Evolutionary conservation across 53 echinoderm and acorn worm genomes (phyloP).

Genomic region (Zoroaster sp.): DNA sequence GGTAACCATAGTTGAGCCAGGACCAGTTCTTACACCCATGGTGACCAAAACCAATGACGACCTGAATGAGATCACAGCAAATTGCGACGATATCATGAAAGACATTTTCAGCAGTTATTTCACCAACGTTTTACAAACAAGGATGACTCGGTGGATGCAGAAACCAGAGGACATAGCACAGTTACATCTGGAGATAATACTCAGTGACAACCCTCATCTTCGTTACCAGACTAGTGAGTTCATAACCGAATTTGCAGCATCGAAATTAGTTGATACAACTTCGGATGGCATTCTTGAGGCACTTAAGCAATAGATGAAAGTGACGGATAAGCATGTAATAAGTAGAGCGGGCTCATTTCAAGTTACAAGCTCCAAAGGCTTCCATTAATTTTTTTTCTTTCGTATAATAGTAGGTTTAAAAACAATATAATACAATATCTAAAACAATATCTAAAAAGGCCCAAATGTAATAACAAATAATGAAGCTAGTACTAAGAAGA

Average conservation of each 20-base stretch:
- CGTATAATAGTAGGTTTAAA: too few relatives aligned
- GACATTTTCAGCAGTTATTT: neutral
- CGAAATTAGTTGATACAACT: neutral
- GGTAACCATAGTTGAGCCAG: constrained; percentile 5
- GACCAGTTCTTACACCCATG: neutral
- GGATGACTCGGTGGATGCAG: neutral
- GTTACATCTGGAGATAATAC: neutral
- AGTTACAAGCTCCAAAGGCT: too few relatives aligned
- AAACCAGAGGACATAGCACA: neutral
- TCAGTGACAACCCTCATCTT: neutral
- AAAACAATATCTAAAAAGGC: too few relatives aligned
- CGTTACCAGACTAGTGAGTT: neutral
- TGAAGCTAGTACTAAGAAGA: too few relatives aligned
- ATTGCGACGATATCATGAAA: neutral
- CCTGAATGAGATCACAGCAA: neutral
- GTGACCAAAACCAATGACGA: neutral
- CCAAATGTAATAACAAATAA: too few relatives aligned
- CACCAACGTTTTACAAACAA: too few relatives aligned
- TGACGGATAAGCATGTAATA: too few relatives aligned
- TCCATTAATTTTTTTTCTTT: too few relatives aligned
- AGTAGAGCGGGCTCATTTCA: too few relatives aligned
- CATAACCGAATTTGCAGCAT: neutral
- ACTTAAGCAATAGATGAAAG: too few relatives aligned
- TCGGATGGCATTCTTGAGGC: neutral
- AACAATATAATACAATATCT: too few relatives aligned